These are phyloP conservation scores for Etia nguti DNA, from an alignment of 2,113 vertebrate species.

Conservation along the genomic window DNA sequence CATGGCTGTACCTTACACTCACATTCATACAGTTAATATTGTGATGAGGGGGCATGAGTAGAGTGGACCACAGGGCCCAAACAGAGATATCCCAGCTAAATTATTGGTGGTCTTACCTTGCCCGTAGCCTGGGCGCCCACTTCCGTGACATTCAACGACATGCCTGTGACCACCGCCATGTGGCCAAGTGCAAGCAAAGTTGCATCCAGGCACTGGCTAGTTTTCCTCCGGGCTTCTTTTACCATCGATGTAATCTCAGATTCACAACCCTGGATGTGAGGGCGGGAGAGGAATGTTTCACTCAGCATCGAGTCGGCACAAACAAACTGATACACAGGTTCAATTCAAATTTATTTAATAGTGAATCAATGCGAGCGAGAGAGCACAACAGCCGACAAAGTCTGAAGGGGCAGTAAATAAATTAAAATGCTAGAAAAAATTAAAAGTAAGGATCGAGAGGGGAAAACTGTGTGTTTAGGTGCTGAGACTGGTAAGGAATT, in stretches of 20 bases:
- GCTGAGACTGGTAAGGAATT: slow-evolving; percentile 44
- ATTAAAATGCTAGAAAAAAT: slow-evolving; percentile 41
- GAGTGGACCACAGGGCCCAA: neutral
- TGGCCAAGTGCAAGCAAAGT: slow-evolving; percentile 67
- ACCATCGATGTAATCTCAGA: slow-evolving; percentile 93
- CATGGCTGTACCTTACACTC: neutral
- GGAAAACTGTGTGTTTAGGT: slow-evolving; percentile 53
- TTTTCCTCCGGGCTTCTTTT: slow-evolving; percentile 80
- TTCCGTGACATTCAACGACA: slow-evolving; percentile 62
- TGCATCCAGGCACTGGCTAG: slow-evolving; percentile 66
- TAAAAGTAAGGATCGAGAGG: slow-evolving; percentile 11
- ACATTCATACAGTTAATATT: slow-evolving; percentile 8
- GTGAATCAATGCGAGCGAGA: slow-evolving; percentile 31
- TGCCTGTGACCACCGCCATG: slow-evolving; percentile 74
- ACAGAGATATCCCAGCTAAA: neutral
- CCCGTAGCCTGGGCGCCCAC: slow-evolving; percentile 36
- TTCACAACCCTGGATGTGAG: slow-evolving; percentile 80
- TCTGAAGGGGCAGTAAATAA: slow-evolving; percentile 49
- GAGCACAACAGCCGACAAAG: slow-evolving; percentile 14
- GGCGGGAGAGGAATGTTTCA: neutral
- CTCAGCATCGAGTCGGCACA: slow-evolving; percentile 2
- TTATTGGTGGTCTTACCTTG: slow-evolving; percentile 47
- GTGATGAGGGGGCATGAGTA: slow-evolving; percentile 8
- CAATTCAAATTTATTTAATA: slow-evolving; percentile 39
- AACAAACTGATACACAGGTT: slow-evolving; percentile 5